phyloP scores from a whole-genome alignment of 2,113 vertebrate genomes.

The Mus musculus region GRCm39 chr9:85904501-85905000 shows the following conservation, averaged over 20 bases:
- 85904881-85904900: not conserved
- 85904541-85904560: not conserved
- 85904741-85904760: not conserved
- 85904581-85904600: constrained; percentile 46
- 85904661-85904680: constrained; percentile 53
- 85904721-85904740: constrained; percentile 17
- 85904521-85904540: not conserved
- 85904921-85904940: constrained; percentile 1
- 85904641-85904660: constrained; percentile 18
- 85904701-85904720: constrained; percentile 31
- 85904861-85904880: not conserved
- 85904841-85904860: not conserved
- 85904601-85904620: constrained; percentile 37
- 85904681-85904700: not conserved
- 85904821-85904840: not conserved
- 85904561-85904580: not conserved
- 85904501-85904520: not conserved
- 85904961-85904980: not conserved
- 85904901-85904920: not conserved
- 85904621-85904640: not conserved
- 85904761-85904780: constrained; percentile 19
- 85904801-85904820: not conserved
- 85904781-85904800: not conserved
- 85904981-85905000: not conserved
- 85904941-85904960: not conserved